A percentile compares a stretch with the other conserved stretches of the same genome.
These are phyloP conservation scores for Synergus laeviventris DNA, from an alignment of 2,888 invertebrate genomes.

Conservation along the genomic window DNA sequence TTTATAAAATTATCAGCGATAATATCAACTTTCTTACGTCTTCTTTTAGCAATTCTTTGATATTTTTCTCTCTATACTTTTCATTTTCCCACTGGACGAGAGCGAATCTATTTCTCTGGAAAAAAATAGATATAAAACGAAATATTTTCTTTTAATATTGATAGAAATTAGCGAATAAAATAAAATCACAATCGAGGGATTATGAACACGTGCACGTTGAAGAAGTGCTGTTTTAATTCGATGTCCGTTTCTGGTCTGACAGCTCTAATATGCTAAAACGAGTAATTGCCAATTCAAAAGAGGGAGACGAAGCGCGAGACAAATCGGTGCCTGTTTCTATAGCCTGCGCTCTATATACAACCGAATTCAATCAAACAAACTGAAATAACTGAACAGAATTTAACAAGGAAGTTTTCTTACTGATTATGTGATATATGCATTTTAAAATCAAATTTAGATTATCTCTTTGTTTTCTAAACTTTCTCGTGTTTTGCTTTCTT, in stretches of 20 bases:
- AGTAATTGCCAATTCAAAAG: conserved; percentile 35
- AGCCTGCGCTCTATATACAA: not conserved
- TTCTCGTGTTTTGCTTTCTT: not conserved
- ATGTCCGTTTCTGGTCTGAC: conserved; percentile 21
- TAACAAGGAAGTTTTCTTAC: not conserved
- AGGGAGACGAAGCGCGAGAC: not conserved
- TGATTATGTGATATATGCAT: not conserved
- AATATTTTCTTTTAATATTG: not conserved
- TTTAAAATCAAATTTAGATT: not conserved
- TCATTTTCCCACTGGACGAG: no score
- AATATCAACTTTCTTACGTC: no score
- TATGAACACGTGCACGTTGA: conserved; percentile 25
- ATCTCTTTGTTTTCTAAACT: not conserved
- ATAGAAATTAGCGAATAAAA: not conserved
- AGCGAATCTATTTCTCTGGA: no score
- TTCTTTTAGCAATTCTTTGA: no score
- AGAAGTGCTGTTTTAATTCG: conserved; percentile 28
- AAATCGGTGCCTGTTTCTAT: conserved; percentile 24
- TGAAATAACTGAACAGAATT: not conserved
- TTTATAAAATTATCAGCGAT: no score
- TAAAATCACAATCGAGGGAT: conserved; percentile 2
- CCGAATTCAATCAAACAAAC: not conserved
- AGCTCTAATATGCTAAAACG: conserved; percentile 36
- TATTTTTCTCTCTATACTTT: no score
- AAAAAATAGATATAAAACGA: no score